Evolutionary conservation across 2,113 vertebrate genomes (phyloP), one percentile per base, ranked within the genome.

Genomic region (Chitala chitala): DNA sequence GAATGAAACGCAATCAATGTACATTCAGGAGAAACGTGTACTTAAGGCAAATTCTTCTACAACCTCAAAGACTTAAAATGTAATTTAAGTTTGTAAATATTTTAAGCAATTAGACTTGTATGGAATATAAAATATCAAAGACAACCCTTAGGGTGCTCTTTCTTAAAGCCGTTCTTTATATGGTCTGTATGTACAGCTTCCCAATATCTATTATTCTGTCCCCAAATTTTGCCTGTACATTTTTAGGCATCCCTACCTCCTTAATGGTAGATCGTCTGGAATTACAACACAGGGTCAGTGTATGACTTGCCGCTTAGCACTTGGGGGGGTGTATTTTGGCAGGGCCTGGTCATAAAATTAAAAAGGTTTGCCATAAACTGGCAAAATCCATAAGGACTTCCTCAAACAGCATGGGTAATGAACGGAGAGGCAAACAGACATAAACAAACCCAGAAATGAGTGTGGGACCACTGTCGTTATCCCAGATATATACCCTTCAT

Each of bases 371-470:
- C 85, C 89, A 89, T 89, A 89, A 90, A 90, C 88, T 85, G 77
- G 81, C 87, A 85, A 82, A 88, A 85, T 83, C 85, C 89, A 87
- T 81, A 80, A 89, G 86, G 88, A 90, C 87, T 88, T 81, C 80
- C 89, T 93, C 87, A 92, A 92, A 93, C 86, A 89, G 90, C 87
- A 92, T 91, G 84, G 87, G 86, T 92, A 91, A 94, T 92, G 88
- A 93, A 85, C 89, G 89, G 92, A 96, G 95, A 94, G 94, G 91
- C 94, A 92, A 92, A 91, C 86, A 93, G 93, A 91, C 91, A 90
- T 85, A 91, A 92, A 90, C 90, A 94, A 90, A 88, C 85, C 82
- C 87, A 87, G 89, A 91, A 48, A 17, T 46, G 87, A 86, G 87
- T 92, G 89, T 85, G 87, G 83, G 89, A 88, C 88, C 84, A 83